Evolutionary conservation across 2,797 vertebrate genomes (phyloP).

Genomic region (Oreortyx pictus): DNA sequence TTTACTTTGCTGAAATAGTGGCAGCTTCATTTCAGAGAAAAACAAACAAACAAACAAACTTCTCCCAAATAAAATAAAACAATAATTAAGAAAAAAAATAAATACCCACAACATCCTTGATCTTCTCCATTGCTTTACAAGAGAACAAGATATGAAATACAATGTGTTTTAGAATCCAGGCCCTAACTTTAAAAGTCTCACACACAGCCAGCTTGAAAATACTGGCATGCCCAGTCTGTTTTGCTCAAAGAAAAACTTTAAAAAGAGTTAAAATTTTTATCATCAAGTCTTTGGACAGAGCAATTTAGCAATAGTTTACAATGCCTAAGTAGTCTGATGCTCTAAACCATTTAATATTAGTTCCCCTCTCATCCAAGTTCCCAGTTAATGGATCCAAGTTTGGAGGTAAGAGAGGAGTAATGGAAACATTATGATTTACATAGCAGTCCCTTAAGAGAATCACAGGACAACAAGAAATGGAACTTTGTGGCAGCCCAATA

Average conservation of each 20-base stretch:
- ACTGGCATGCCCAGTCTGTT: neutral
- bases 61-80: neutral
- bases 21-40: neutral
- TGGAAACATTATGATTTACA: neutral
- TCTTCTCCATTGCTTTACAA: neutral
- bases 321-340: neutral
- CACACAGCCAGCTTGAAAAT: neutral
- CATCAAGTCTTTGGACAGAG: neutral
- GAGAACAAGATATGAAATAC: neutral
- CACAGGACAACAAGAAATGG: slow-evolving; percentile 19
- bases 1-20: slow-evolving; percentile 16
- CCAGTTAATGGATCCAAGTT: neutral
- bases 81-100: too few relatives aligned
- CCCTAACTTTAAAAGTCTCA: neutral
- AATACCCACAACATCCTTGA: too few relatives aligned
- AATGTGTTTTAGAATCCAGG: neutral
- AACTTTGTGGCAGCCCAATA: slow-evolving; percentile 8
- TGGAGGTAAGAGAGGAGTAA: neutral
- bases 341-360: neutral
- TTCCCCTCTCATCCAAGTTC: neutral
- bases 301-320: neutral
- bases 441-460: neutral
- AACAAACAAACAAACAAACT: neutral
- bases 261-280: neutral
- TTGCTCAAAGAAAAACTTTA: neutral